Percentiles rank a stretch among this genome's conserved stretches.
Conservation (phyloP, 2,797 vertebrate genomes). For the Chiroxiphia lanceolata region DNA sequence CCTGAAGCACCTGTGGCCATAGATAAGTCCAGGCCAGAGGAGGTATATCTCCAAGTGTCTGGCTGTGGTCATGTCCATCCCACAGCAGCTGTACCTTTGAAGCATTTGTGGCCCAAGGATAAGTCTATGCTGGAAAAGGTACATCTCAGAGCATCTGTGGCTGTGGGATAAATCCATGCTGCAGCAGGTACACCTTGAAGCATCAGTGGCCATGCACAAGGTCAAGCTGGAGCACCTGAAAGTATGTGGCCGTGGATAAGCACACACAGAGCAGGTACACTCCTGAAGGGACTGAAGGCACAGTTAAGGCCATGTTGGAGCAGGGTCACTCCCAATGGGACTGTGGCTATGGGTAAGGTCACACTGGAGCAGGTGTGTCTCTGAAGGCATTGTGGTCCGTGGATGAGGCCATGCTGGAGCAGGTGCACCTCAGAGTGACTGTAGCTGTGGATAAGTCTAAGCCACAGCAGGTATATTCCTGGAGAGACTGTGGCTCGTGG, state of each 20-base stretch:
- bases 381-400: background rate
- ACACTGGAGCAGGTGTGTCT: background rate
- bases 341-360: background rate
- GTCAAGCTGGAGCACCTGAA: background rate
- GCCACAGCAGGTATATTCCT: background rate
- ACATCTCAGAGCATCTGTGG: background rate
- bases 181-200: background rate
- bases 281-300: background rate
- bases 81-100: background rate
- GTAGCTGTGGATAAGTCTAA: background rate
- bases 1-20: background rate
- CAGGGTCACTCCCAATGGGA: background rate
- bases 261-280: background rate
- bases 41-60: background rate
- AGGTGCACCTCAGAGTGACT: background rate
- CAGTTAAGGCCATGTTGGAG: background rate
- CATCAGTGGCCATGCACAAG: background rate
- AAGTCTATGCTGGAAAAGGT: background rate
- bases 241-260: background rate
- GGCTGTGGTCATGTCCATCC: background rate
- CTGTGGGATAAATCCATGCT: background rate
- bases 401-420: background rate
- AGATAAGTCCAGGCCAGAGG: background rate
- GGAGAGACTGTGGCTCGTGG: background rate
- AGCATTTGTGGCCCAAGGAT: background rate